phyloP scores from a whole-genome alignment of 2,888 invertebrate genomes.

The Amphipoea oculea region DNA sequence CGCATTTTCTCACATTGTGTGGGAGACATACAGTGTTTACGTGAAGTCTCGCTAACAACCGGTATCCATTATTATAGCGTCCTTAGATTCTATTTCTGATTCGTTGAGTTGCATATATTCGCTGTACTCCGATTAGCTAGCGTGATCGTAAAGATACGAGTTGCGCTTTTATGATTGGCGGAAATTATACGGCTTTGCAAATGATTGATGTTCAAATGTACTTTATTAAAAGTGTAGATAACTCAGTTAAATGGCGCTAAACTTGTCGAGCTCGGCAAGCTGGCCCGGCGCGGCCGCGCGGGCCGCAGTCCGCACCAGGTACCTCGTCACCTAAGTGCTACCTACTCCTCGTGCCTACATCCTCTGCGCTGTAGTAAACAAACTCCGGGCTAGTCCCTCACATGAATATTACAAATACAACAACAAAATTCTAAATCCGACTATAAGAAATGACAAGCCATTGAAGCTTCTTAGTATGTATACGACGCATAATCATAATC shows the following conservation, averaged over 20 bases:
- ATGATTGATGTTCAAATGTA: conserved; percentile 16
- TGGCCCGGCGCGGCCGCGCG: conserved; percentile 9
- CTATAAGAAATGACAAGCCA: neutral
- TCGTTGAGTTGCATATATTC: conserved; percentile 2
- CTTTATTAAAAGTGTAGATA: conserved; percentile 5
- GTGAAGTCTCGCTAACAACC: conserved; percentile 6
- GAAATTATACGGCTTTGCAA: neutral
- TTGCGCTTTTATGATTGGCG: neutral
- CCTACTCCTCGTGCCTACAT: neutral
- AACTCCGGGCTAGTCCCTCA: conserved; percentile 1
- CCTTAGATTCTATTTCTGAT: conserved; percentile 43
- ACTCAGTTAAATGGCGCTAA: conserved; percentile 3
- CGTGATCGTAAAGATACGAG: neutral
- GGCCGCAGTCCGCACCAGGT: neutral
- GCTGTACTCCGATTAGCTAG: neutral
- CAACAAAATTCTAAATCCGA: neutral
- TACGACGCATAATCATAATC: neutral
- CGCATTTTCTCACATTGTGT: conserved; percentile 7
- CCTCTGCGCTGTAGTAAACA: conserved; percentile 22
- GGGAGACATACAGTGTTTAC: conserved; percentile 28
- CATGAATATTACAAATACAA: neutral
- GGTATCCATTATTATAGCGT: conserved; percentile 25
- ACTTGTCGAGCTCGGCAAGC: conserved; percentile 10
- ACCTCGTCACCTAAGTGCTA: conserved; percentile 24
- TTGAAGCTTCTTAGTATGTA: too few species aligned